Evolutionary conservation across 2,888 invertebrate species (phyloP), one percentile per base, ranked within the genome.

Genomic region (Pollenia griseotomentosa): DNA sequence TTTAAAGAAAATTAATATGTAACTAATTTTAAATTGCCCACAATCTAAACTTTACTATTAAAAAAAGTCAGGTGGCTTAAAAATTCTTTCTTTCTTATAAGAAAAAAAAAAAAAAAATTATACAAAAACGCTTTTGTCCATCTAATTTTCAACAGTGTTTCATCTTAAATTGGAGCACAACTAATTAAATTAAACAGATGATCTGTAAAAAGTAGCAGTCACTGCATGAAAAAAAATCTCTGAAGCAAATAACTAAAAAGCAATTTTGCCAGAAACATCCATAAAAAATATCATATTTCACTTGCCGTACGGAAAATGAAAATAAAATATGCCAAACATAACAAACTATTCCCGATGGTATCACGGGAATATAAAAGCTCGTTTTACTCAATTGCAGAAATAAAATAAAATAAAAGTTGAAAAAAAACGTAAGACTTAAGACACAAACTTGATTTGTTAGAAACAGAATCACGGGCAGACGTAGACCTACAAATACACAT

Each of bases 101-200:
- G 57, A 44, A 19, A 55, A 33, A 33, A 19, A 48, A 44, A 51
- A 40, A 48, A 5, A 4, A 48, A 9, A 61, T 66, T 42, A 3
- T 65, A 51, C 2, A 19, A 66, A 46, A 63, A 51, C 44, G 7
- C 40, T 71, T 19, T 46, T 53, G 33, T 63, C 14, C 42, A 77
- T 44, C 61, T 57, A 40, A 74, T 63, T 70, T 73, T 53, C 23
- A 83, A 66, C 65, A 42, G 42, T 40, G 61, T 68, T 77, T 81
- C 33, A 19, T 63, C 55, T 57, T 66, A 81, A 84, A 87, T 78
- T 81, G 81, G 86, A 87, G 81, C 84, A 87, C 48, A 84, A 68
- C 86, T 78, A 87, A 87, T 74, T 74, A 65, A 87, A 87, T 83
- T 81, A 87, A 81, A 81, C 71, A 68, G 80, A 83, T 81, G 71